Conservation (phyloP, 2,797 vertebrate genomes). For the Brachyalestes nurse region DNA sequence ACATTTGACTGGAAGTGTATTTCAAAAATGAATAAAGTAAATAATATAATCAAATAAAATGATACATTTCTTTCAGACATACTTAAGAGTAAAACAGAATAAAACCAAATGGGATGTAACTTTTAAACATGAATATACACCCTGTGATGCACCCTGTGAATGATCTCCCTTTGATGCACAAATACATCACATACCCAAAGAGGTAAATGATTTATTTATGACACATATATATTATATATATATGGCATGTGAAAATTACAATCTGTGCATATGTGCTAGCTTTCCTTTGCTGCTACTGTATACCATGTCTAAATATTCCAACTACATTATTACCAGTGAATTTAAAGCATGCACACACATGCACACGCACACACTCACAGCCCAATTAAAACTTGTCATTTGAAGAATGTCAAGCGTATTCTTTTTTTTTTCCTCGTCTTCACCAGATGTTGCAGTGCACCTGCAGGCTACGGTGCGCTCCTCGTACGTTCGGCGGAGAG, state of each 20-base stretch:
- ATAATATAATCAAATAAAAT: neutral
- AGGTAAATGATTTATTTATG: too few relatives aligned
- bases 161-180: neutral
- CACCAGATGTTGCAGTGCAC: slow-evolving; percentile 88
- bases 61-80: neutral
- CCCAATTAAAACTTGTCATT: slow-evolving; percentile 89
- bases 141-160: neutral
- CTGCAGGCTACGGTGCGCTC: slow-evolving; percentile 79
- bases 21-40: neutral
- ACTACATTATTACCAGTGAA: slow-evolving; percentile 21
- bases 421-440: slow-evolving; percentile 80
- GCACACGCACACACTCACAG: slow-evolving; percentile 42
- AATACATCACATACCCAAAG: neutral
- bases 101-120: neutral
- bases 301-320: slow-evolving; percentile 13
- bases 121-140: neutral
- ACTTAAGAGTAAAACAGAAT: neutral
- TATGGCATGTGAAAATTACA: too few relatives aligned
- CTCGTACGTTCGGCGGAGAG: slow-evolving; percentile 53
- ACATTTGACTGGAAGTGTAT: too few relatives aligned
- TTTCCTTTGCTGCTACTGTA: neutral
- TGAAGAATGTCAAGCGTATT: slow-evolving; percentile 88
- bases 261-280: too few relatives aligned
- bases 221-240: neutral
- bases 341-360: slow-evolving; percentile 21